A percentile compares a stretch with the other conserved stretches of the same genome.
Evolutionary conservation across 1,140 invertebrate genomes (phyloP).

Genomic region (Holcopasites calliopsidis): DNA sequence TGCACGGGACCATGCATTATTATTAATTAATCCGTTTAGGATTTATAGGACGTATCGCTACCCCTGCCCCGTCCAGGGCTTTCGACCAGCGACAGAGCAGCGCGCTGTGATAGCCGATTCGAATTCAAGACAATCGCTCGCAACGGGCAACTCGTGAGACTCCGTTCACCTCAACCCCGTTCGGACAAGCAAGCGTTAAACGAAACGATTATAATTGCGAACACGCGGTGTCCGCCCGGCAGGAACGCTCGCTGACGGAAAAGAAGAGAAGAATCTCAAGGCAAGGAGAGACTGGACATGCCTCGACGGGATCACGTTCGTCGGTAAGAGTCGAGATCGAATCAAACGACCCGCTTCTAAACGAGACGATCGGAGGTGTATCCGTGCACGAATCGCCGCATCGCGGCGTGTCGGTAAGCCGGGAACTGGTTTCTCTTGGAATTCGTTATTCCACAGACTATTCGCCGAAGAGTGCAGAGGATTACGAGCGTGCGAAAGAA

Average conservation of each 20-base stretch:
- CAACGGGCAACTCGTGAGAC: no score
- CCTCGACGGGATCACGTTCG: conserved; percentile 50
- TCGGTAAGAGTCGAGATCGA: conserved; percentile 48
- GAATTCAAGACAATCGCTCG: conserved; percentile 25
- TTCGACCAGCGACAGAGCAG: background rate
- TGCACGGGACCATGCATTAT: conserved; percentile 58
- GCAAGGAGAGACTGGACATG: conserved; percentile 17
- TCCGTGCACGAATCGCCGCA: conserved; percentile 20
- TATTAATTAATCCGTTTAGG: conserved; percentile 67
- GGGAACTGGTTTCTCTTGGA: conserved; percentile 52
- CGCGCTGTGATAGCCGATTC: background rate
- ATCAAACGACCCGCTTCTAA: conserved; percentile 13
- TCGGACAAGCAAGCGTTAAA: no score
- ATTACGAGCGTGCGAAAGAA: background rate
- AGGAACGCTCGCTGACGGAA: no score
- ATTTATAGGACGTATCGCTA: conserved; percentile 57
- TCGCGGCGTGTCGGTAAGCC: conserved; percentile 50
- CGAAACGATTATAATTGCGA: no score
- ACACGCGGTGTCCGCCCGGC: no score
- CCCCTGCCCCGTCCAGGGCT: conserved; percentile 17
- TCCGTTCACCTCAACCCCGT: no score
- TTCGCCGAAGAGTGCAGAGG: conserved; percentile 12
- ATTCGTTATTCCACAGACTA: conserved; percentile 30
- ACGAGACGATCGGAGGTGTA: conserved; percentile 18
- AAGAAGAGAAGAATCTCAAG: background rate